A percentile compares a stretch with the other conserved stretches of the same genome.
phyloP scores from a whole-genome alignment of 2,113 vertebrate species.

The Podarcis muralis region DNA sequence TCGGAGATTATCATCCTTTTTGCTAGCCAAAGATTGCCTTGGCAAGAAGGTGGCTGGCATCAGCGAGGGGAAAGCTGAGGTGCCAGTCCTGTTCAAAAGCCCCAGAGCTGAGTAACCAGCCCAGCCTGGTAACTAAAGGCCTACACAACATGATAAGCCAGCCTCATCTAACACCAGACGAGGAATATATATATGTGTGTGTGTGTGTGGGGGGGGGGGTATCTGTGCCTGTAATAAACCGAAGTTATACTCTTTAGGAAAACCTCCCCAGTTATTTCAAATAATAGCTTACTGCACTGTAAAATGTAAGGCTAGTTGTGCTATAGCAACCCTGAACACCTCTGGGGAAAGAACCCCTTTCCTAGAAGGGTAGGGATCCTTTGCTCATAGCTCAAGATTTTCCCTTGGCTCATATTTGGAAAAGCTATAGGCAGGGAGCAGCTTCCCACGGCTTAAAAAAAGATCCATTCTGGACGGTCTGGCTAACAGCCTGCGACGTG shows the following conservation, averaged over 20 bases:
- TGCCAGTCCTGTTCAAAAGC: not conserved
- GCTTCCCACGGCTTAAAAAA: not conserved
- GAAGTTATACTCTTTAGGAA: conserved; percentile 20
- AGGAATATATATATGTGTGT: not conserved
- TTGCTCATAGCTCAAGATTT: too few species aligned
- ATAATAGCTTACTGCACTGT: conserved; percentile 29
- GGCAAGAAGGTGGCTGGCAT: not conserved
- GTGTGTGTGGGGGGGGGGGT: too few species aligned
- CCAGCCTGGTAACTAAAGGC: not conserved
- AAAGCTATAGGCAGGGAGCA: not conserved
- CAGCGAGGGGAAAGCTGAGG: fast-evolving
- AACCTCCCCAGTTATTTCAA: conserved; percentile 10
- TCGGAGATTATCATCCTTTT: not conserved
- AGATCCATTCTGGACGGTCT: not conserved
- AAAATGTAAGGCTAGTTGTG: conserved; percentile 36
- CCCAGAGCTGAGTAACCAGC: not conserved
- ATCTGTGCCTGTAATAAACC: not conserved
- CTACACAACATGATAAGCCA: not conserved
- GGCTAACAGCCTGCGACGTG: too few species aligned
- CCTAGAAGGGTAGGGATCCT: not conserved
- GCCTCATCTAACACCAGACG: not conserved
- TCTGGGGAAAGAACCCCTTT: not conserved
- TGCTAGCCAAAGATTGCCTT: not conserved
- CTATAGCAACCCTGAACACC: not conserved
- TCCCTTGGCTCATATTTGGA: not conserved